Evolutionary conservation across 2,797 vertebrate genomes (phyloP).

Genomic region (Esox lucius): DNA sequence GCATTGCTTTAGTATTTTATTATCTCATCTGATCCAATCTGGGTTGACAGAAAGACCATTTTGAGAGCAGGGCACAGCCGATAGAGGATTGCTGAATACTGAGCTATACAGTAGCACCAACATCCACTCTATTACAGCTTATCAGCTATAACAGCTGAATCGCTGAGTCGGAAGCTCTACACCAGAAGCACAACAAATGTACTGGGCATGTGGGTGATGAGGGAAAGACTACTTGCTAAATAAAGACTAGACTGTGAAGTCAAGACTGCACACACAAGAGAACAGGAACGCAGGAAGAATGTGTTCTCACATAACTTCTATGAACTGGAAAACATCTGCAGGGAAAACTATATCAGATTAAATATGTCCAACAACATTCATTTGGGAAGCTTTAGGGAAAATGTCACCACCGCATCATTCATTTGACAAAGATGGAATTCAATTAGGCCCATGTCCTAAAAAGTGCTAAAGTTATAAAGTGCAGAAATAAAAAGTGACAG

Average conservation of each 20-base stretch:
- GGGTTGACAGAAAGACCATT: not conserved
- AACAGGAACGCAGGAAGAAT: not conserved
- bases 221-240: not conserved
- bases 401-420: not conserved
- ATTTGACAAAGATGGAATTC: not conserved
- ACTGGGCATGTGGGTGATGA: conserved; percentile 1
- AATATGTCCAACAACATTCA: not conserved
- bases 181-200: conserved; percentile 1
- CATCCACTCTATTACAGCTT: not conserved
- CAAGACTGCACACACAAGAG: not conserved
- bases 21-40: not conserved
- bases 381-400: not conserved
- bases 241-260: not conserved
- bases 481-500: not conserved
- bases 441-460: not conserved
- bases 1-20: not conserved
- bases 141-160: conserved; percentile 21
- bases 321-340: not conserved
- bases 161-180: conserved; percentile 10
- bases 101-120: not conserved
- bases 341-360: not conserved
- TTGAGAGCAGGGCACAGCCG: not conserved
- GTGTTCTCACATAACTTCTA: not conserved
- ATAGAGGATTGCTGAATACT: not conserved
- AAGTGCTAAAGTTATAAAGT: no score